phyloP scores from a whole-genome alignment of 2,888 invertebrate species.

The Euplagia quadripunctaria region DNA sequence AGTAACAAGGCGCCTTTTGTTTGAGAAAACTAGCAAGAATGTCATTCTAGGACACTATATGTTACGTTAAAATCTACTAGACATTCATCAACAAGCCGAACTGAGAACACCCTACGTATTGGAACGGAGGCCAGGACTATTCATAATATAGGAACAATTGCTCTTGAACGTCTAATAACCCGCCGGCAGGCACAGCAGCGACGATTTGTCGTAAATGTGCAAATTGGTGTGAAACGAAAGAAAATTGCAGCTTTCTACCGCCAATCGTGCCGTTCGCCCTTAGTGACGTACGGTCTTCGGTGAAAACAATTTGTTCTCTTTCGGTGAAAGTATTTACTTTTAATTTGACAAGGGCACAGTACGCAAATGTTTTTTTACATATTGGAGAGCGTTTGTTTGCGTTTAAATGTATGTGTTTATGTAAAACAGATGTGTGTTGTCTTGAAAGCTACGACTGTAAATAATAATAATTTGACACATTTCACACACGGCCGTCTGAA shows the following conservation, averaged over 20 bases:
- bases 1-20: neutral
- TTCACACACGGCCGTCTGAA: too few species aligned
- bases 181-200: slow-evolving; percentile 50
- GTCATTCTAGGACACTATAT: neutral
- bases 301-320: slow-evolving; percentile 69
- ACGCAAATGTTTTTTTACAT: neutral
- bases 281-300: slow-evolving; percentile 51
- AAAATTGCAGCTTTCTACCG: slow-evolving; percentile 59
- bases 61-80: neutral
- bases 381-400: slow-evolving; percentile 5
- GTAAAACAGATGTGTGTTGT: neutral
- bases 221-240: slow-evolving; percentile 71
- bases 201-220: slow-evolving; percentile 69
- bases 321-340: slow-evolving; percentile 65
- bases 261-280: slow-evolving; percentile 51
- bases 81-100: neutral
- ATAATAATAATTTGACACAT: neutral
- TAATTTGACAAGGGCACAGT: slow-evolving; percentile 16
- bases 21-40: neutral
- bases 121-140: neutral
- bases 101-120: neutral
- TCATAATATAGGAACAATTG: slow-evolving; percentile 12
- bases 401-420: neutral
- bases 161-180: slow-evolving; percentile 19
- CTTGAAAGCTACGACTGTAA: neutral